Evolutionary conservation across 2,888 invertebrate species (phyloP).

Genomic region (Tenthredo amoena): DNA sequence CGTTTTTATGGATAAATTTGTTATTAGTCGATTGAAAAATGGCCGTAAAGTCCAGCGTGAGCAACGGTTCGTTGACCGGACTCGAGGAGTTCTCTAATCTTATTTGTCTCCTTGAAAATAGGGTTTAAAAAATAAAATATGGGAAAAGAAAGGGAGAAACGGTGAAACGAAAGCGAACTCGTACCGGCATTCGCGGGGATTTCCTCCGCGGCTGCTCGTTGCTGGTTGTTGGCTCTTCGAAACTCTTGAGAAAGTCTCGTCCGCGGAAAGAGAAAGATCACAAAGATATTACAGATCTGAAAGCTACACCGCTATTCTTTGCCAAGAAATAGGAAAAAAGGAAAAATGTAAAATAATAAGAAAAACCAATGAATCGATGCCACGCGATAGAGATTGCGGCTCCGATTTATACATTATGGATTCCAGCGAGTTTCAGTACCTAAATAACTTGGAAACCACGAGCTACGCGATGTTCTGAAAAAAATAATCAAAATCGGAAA

Average conservation of each 20-base stretch:
- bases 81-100: conserved; percentile 18
- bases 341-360: not conserved
- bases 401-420: not conserved
- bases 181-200: conserved; percentile 3
- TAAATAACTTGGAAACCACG: not conserved
- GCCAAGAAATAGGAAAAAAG: not conserved
- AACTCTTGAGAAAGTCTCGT: not conserved
- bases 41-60: not conserved
- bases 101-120: conserved; percentile 30
- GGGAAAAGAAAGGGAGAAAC: not conserved
- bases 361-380: not conserved
- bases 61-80: conserved; percentile 38
- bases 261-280: not conserved
- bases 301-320: not conserved
- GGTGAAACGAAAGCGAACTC: conserved; percentile 10
- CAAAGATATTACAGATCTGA: not conserved
- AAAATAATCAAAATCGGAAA: not conserved
- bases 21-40: not conserved
- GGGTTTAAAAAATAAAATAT: not conserved
- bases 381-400: not conserved
- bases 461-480: not conserved
- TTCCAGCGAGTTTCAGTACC: not conserved
- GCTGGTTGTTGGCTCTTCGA: not conserved
- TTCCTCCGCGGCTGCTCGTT: not conserved
- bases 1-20: conserved; percentile 26